A percentile compares a stretch with the other conserved stretches of the same genome.
Conservation (phyloP, 2,888 invertebrate species). For the Papilio gigon region DNA sequence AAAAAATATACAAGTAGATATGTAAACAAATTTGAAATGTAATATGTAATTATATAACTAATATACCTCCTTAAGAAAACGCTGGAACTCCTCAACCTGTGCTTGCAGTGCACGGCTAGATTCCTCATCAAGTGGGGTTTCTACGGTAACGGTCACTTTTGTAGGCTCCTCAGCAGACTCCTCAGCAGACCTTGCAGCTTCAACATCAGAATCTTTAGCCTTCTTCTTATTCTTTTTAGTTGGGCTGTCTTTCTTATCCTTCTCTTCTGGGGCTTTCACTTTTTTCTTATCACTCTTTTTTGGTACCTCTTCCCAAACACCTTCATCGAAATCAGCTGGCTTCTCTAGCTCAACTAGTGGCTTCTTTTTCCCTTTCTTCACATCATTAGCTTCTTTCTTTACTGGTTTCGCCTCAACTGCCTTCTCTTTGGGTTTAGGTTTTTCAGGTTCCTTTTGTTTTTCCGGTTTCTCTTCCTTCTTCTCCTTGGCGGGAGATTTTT, state of each 20-base stretch:
- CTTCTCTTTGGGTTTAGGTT: conserved; percentile 74
- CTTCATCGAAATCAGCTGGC: conserved; percentile 88
- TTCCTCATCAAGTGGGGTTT: conserved; percentile 72
- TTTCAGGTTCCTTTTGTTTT: conserved; percentile 78
- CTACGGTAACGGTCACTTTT: conserved; percentile 72
- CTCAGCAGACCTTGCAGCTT: conserved; percentile 59
- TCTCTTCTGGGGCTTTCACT: conserved; percentile 83
- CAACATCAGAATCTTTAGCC: conserved; percentile 73
- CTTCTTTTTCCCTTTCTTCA: conserved; percentile 85
- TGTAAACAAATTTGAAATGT: neutral
- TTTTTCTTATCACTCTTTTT: conserved; percentile 88
- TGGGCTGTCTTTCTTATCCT: conserved; percentile 70
- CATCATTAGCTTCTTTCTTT: conserved; percentile 72
- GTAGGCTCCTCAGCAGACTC: conserved; percentile 72
- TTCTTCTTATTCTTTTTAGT: conserved; percentile 74
- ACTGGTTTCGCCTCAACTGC: conserved; percentile 62
- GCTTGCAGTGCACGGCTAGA: conserved; percentile 73
- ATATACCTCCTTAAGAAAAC: conserved; percentile 75
- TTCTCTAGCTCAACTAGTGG: conserved; percentile 82
- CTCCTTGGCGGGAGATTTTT: conserved; percentile 81
- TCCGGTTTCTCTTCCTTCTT: conserved; percentile 83
- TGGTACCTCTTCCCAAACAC: conserved; percentile 88
- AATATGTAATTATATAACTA: too few relatives aligned
- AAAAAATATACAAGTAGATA: neutral
- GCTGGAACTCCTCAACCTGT: conserved; percentile 76